Evolutionary conservation across 92 coral and sea anemone genomes (phyloP).

Genomic region (Phenganax marumi): DNA sequence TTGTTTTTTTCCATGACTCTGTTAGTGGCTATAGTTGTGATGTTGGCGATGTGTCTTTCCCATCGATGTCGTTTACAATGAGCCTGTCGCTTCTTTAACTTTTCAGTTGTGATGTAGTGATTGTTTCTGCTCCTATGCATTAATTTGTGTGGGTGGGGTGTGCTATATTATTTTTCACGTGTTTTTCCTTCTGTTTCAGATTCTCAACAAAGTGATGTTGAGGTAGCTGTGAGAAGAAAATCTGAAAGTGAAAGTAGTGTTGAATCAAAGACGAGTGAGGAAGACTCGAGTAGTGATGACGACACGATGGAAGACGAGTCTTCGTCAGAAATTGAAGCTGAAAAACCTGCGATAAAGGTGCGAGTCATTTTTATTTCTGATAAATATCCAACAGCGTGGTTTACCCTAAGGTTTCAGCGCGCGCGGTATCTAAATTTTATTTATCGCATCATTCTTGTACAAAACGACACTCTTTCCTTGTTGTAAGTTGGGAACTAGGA

Average conservation of each 20-base stretch:
- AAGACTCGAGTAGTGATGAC: conserved; percentile 25
- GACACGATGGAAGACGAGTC: conserved; percentile 19
- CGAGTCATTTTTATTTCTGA: not conserved
- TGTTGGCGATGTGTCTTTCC: not conserved
- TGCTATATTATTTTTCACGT: not conserved
- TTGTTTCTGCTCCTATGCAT: no score
- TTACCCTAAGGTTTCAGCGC: no score
- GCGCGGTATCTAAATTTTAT: no score
- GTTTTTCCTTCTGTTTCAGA: not conserved
- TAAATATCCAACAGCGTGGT: not conserved
- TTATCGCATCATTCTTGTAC: no score
- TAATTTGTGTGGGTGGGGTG: not conserved
- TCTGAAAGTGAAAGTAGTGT: conserved; percentile 16
- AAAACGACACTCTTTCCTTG: no score
- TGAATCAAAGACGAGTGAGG: conserved; percentile 27
- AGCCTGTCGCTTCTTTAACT: no score
- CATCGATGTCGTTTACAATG: no score
- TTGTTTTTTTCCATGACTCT: no score
- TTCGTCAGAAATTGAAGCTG: conserved; percentile 61
- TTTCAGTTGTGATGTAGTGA: no score
- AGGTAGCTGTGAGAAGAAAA: not conserved
- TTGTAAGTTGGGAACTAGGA: no score
- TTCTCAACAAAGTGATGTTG: not conserved
- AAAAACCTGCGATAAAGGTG: conserved; percentile 57
- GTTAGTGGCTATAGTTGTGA: not conserved